Percentiles rank a stretch among this genome's conserved stretches.
phyloP scores from a whole-genome alignment of 2,797 vertebrate genomes.

The Choloepus didactylus region DNA sequence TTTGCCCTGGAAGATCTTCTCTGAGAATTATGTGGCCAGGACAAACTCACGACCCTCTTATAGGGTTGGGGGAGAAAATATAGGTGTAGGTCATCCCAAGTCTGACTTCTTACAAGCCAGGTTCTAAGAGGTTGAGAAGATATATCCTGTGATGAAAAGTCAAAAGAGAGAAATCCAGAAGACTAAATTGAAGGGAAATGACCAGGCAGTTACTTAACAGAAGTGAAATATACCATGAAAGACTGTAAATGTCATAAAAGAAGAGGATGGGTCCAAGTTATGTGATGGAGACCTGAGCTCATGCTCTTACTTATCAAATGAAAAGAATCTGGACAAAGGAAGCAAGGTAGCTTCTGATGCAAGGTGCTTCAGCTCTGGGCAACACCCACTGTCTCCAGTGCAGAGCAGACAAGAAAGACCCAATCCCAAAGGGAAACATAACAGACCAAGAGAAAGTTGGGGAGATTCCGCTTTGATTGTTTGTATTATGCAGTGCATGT shows the following conservation, averaged over 20 bases:
- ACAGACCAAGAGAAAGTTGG: not conserved
- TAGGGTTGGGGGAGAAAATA: not conserved
- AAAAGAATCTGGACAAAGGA: not conserved
- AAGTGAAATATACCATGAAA: not conserved
- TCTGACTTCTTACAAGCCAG: not conserved
- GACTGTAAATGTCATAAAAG: not conserved
- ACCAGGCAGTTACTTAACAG: not conserved
- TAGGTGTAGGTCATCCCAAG: not conserved
- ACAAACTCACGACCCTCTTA: not conserved
- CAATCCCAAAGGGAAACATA: not conserved
- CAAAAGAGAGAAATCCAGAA: not conserved
- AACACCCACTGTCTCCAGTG: rapidly evolving
- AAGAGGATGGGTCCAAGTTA: not conserved
- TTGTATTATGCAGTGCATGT: rapidly evolving
- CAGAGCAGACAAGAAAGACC: not conserved
- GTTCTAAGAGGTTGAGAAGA: not conserved
- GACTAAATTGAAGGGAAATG: not conserved
- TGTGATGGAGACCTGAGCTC: not conserved
- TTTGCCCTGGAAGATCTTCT: not conserved
- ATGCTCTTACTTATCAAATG: rapidly evolving
- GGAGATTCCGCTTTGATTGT: not conserved
- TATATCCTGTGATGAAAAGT: not conserved
- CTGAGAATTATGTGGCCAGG: not conserved
- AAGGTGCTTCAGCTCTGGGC: not conserved
- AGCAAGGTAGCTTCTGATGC: not conserved